Base-by-base conservation (phyloP, 2,888 invertebrate species). In the Nesidiocoris tenuis region DNA sequence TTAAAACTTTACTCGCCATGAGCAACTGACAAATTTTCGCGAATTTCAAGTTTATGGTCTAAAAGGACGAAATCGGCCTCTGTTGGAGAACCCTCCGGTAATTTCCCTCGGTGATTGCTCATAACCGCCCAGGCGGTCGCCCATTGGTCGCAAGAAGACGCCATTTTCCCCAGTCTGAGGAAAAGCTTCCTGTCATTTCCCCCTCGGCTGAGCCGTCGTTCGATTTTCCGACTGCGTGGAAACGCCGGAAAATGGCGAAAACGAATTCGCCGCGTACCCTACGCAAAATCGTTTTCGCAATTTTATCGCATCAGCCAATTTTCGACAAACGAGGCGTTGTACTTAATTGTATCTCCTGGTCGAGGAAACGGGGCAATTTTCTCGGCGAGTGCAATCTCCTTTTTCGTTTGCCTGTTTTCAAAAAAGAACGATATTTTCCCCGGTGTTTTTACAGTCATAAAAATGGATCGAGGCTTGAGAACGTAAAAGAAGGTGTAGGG, bases 91-190 rank as follows among this genome's bases (percentile, higher is more conserved):
- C 7, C 7, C 17, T 9, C 3, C 59, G 72, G 39, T 72, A 72
- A 72, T 72, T 72, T 72, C 72, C 72, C 57, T 57, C 25, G 56
- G 18, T 72, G 72, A 72, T 72, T 72, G 72, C 72, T 61, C 72
- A 72, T 72, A 61, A 72, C 72, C 72, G 72, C 72, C 55, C 72
- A 72, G 72, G 61, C 72, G 61, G 61, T 72, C 72, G 39, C 72
- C 72, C 72, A 72, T 72, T 72, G 72, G 72, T 25, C 61, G 72
- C 39, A 12, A 39, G 39, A 7, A 61, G 72, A 21, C 72, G 72
- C 72, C 72, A 72, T 72, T 72, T 72, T 72, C 72, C 61, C 39
- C 18, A 18, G 19, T 17, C 59, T n/a, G 25, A 63, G 63, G 63
- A 23, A 18, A 18, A 25, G 63, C 61, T 61, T 61, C 72, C 72